These are phyloP conservation scores for Dreissena polymorpha DNA, from an alignment of 1,140 invertebrate genomes.

Conservation along the genomic window DNA sequence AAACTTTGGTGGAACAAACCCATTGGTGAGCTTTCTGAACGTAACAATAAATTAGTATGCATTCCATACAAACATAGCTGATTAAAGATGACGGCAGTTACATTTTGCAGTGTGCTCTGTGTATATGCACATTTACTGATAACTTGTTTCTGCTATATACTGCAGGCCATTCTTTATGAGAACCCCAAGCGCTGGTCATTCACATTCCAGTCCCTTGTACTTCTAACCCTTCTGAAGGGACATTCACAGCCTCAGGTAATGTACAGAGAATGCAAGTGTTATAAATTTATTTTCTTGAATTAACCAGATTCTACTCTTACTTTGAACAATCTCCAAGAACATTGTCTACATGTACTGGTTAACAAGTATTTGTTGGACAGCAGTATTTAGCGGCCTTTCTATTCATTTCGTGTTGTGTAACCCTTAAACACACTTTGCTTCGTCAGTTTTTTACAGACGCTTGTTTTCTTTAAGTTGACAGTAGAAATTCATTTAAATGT, in stretches of 20 bases:
- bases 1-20: conserved; percentile 34
- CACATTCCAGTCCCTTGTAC: conserved; percentile 42
- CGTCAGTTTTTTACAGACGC: too few relatives aligned
- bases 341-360: not conserved
- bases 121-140: too few relatives aligned
- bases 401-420: not conserved
- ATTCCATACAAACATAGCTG: too few relatives aligned
- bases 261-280: not conserved
- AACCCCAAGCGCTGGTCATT: conserved; percentile 46
- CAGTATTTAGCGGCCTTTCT: too few relatives aligned
- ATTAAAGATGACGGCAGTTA: too few relatives aligned
- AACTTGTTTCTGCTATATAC: not conserved
- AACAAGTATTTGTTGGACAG: too few relatives aligned
- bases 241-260: conserved; percentile 29
- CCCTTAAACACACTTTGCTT: too few relatives aligned
- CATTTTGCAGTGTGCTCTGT: too few relatives aligned
- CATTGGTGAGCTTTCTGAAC: conserved; percentile 7
- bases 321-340: not conserved
- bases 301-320: not conserved
- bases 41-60: too few relatives aligned
- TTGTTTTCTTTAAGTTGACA: too few relatives aligned
- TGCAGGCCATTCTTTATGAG: conserved; percentile 24
- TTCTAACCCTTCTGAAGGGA: conserved; percentile 27
- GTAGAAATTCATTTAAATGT: too few relatives aligned
- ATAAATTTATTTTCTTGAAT: not conserved